A percentile compares a stretch with the other conserved stretches of the same genome.
These are phyloP conservation scores for Podotricha telesiphe DNA, from an alignment of 2,888 invertebrate species.

Conservation along the genomic window DNA sequence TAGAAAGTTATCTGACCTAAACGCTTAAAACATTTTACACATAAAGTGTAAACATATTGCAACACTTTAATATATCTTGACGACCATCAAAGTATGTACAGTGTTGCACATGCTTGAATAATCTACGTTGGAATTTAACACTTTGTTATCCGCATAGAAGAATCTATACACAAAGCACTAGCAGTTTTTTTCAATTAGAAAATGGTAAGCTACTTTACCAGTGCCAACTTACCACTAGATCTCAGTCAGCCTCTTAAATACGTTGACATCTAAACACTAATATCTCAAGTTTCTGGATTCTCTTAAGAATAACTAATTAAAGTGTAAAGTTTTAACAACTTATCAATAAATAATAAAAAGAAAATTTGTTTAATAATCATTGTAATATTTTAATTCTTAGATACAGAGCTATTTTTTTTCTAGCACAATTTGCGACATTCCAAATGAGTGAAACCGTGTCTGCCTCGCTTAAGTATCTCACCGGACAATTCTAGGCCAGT, in stretches of 20 bases:
- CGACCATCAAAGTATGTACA: background rate
- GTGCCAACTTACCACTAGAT: no score
- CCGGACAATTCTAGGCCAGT: background rate
- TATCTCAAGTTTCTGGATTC: no score
- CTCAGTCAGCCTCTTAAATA: no score
- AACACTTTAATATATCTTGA: background rate
- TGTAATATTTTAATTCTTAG: background rate
- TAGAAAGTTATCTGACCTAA: slow-evolving; percentile 20
- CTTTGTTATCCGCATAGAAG: background rate
- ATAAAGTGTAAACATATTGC: background rate
- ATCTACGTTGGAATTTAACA: background rate
- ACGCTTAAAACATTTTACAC: background rate
- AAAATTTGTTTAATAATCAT: no score
- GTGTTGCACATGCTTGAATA: background rate
- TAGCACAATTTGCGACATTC: background rate
- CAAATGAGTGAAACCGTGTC: background rate
- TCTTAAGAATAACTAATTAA: no score
- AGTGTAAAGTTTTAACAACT: no score
- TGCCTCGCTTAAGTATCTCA: background rate
- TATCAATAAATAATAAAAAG: no score
- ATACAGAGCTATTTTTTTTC: background rate
- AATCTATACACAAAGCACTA: no score
- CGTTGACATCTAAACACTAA: no score
- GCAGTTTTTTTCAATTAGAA: no score
- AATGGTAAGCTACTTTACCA: no score